Evolutionary conservation across 2,797 vertebrate genomes (phyloP).

Genomic region (Ispidina picta): DNA sequence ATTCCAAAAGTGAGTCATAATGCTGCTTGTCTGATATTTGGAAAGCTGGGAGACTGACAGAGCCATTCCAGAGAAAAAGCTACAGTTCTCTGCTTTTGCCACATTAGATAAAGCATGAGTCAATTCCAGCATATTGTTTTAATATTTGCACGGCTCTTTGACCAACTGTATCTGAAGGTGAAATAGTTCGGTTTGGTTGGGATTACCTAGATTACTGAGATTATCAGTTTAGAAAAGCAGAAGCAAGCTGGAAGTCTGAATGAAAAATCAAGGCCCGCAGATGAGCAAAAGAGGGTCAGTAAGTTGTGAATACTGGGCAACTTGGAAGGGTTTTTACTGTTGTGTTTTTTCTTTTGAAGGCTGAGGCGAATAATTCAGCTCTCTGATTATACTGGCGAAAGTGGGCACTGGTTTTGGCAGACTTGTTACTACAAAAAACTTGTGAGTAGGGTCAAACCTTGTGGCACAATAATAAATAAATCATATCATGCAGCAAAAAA

Average conservation of each 20-base stretch:
- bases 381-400: background rate
- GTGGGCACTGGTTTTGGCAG: background rate
- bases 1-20: conserved; percentile 48
- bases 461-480: background rate
- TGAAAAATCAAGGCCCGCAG: background rate
- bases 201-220: background rate
- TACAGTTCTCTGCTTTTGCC: background rate
- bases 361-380: background rate
- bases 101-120: background rate
- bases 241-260: background rate
- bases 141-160: background rate
- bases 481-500: background rate
- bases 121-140: background rate
- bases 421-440: background rate
- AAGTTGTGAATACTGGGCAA: background rate
- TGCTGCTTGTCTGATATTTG: background rate
- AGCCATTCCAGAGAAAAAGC: conserved; percentile 31
- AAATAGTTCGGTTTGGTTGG: background rate
- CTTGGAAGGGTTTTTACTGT: background rate
- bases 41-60: background rate
- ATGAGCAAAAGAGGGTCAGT: background rate
- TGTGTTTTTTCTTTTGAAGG: background rate
- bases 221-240: background rate
- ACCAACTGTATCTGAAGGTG: background rate
- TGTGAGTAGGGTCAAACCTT: background rate